These are phyloP conservation scores for Triplophysa rosa DNA, from an alignment of 2,113 vertebrate genomes.

Conservation along the genomic window DNA sequence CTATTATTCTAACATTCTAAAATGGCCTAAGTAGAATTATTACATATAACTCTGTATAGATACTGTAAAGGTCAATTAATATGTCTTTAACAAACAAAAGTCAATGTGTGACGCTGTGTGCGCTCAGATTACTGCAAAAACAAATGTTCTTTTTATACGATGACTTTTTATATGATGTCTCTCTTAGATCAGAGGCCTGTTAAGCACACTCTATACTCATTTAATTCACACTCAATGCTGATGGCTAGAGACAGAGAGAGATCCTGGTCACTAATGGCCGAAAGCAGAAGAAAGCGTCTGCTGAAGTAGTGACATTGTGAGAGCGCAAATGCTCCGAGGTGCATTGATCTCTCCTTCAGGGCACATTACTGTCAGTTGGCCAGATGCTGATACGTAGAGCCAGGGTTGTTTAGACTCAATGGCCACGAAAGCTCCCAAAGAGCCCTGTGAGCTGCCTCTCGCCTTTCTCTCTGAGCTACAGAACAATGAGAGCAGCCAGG, in stretches of 20 bases:
- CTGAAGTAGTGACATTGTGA: background rate
- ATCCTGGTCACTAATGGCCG: background rate
- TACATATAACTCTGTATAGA: no score
- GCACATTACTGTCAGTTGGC: slow-evolving; percentile 5
- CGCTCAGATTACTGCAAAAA: background rate
- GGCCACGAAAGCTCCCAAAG: background rate
- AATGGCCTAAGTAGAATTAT: no score
- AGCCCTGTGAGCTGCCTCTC: background rate
- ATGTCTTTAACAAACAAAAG: no score
- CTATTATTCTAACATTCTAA: no score
- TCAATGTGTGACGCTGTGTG: no score
- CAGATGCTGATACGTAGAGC: slow-evolving; percentile 20
- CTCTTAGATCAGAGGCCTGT: background rate
- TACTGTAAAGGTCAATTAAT: no score
- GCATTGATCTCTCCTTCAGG: slow-evolving; percentile 27
- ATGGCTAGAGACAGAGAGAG: background rate
- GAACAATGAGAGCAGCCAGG: background rate
- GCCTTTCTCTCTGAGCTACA: background rate
- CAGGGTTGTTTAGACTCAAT: slow-evolving; percentile 11
- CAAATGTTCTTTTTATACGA: background rate
- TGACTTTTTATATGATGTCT: background rate
- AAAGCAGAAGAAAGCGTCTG: background rate
- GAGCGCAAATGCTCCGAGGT: background rate
- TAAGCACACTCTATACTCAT: background rate
- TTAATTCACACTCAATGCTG: background rate